Base-by-base conservation (phyloP, 2,888 invertebrate species). In the Xestobium rufovillosum region DNA sequence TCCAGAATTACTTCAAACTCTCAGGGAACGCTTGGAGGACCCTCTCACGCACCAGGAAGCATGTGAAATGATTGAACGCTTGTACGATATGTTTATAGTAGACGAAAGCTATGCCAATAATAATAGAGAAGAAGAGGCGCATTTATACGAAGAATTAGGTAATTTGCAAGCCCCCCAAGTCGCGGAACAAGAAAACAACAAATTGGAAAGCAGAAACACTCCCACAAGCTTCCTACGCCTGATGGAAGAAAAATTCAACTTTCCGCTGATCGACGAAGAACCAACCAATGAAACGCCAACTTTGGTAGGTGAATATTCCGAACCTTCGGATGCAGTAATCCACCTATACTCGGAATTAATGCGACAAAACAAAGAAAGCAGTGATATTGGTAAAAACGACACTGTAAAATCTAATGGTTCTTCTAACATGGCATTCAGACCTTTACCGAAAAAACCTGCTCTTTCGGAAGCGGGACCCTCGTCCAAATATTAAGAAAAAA, bases 1-100 rank as follows among this genome's bases (percentile, higher is more conserved):
- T 1, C 76, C 79, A 48, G 84, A 85, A 51, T 70, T 84, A 32
- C 63, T 85, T 40, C 78, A 76, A 48, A 75, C 76, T 44, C 65
- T 85, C 10, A 71, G 78, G 38, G 76, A 78, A 47, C 76, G 78
- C 51, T 59, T 85, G 4, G 80, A 82, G 49, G 80, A 79, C 55
- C 83, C 83, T 0, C 75, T 78, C 36, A 78, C 81, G 39, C 82
- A 81, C 49, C 74, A 77, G 35, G 80, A 83, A 55, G 83, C 84
- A 2, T 69, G 80, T 25, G 82, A 83, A 60, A 80, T 81, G 69
- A 84, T 85, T 41, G 83, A 84, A 55, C 78, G 81, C 51, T 65
- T 83, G 3, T 83, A 83, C 52, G 83, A 82, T 59, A 70, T 81
- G 34, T 80, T 83, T 31, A 80, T 82, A 56, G 74, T 80, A 2